Percentiles rank a stretch among this genome's conserved stretches.
These are phyloP conservation scores for Gephyroberyx darwinii DNA, from an alignment of 2,797 vertebrate genomes.

Conservation along the genomic window DNA sequence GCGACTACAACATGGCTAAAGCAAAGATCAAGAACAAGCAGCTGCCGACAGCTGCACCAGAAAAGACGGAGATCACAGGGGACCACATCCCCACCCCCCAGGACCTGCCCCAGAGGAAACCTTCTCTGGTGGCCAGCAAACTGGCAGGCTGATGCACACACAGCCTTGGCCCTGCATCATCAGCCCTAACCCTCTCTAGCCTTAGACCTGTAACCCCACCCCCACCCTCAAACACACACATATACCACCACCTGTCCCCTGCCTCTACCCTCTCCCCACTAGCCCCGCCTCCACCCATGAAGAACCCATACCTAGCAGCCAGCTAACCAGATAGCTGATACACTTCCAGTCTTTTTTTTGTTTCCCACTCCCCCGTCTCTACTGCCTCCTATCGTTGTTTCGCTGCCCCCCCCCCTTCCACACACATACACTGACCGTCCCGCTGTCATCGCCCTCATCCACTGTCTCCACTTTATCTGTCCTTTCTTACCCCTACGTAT, in stretches of 20 bases:
- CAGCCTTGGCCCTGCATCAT: slow-evolving; percentile 33
- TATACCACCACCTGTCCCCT: slow-evolving; percentile 31
- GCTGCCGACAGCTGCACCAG: slow-evolving; percentile 90
- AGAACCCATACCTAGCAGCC: slow-evolving; percentile 86
- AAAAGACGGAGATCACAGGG: slow-evolving; percentile 97
- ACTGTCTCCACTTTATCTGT: slow-evolving; percentile 65
- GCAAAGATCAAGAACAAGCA: slow-evolving; percentile 99
- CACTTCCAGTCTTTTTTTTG: slow-evolving; percentile 31
- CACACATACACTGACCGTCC: slow-evolving; percentile 61
- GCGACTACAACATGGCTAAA: slow-evolving; percentile 99
- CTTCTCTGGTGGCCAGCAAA: slow-evolving; percentile 97
- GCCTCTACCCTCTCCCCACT: slow-evolving; percentile 18
- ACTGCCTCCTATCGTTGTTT: slow-evolving; percentile 48
- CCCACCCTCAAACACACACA: slow-evolving; percentile 23
- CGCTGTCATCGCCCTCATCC: slow-evolving; percentile 45
- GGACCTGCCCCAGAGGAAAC: slow-evolving; percentile 97
- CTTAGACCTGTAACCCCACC: slow-evolving; percentile 68
- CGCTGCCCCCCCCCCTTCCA: slow-evolving; percentile 59
- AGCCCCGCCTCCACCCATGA: slow-evolving; percentile 87
- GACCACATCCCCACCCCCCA: slow-evolving; percentile 99
- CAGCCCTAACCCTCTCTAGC: slow-evolving; percentile 55
- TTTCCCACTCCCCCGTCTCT: slow-evolving; percentile 17
- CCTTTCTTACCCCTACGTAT: slow-evolving; percentile 79
- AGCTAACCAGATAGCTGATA: slow-evolving; percentile 88
- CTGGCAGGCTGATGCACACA: slow-evolving; percentile 90